Conservation (phyloP, 2,113 vertebrate genomes). For the Boleophthalmus pectinirostris region DNA sequence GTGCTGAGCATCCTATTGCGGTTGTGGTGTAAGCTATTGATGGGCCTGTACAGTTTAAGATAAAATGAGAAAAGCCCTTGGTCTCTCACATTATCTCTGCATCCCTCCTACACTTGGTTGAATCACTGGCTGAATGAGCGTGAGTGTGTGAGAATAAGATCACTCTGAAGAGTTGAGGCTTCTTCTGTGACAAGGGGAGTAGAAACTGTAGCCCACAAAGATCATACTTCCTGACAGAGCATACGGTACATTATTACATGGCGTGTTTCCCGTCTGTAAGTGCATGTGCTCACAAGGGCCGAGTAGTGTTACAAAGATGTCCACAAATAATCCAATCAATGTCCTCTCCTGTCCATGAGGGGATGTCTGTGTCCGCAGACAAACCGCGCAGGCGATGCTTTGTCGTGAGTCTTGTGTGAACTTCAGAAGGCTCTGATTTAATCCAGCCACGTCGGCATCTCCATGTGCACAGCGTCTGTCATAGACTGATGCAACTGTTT, state of each 20-base stretch:
- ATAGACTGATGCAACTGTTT: constrained; percentile 63
- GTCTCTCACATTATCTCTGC: not conserved
- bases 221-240: not conserved
- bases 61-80: not conserved
- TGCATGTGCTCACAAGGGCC: not conserved
- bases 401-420: constrained; percentile 22
- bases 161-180: not conserved
- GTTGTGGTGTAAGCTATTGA: not conserved
- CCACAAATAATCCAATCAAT: not conserved
- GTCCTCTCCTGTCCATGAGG: not conserved
- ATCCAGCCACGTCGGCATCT: constrained; percentile 64
- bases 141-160: not conserved
- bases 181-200: not conserved
- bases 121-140: not conserved
- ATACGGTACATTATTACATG: not conserved
- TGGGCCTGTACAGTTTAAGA: not conserved
- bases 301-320: not conserved
- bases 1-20: not conserved
- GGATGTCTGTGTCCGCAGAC: not conserved
- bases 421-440: constrained; percentile 17
- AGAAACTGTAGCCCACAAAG: not conserved
- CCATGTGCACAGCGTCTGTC: constrained; percentile 31
- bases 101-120: not conserved
- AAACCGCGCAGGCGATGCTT: constrained; percentile 7
- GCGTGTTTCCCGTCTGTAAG: not conserved